Percentiles rank a stretch among this genome's conserved stretches.
These are phyloP conservation scores for Pollimyrus isidori DNA, from an alignment of 2,113 vertebrate species.

Conservation along the genomic window DNA sequence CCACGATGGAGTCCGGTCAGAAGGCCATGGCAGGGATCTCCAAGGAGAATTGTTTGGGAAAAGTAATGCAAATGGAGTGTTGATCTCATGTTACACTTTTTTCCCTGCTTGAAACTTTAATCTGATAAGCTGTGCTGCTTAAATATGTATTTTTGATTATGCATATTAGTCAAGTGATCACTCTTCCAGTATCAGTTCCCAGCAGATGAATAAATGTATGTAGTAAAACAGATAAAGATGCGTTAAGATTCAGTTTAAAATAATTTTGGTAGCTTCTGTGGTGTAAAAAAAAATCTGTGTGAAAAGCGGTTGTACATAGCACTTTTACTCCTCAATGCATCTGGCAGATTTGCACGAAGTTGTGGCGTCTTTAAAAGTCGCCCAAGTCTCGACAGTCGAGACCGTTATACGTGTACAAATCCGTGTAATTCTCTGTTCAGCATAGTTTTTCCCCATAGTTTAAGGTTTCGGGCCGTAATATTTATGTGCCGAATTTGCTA, in stretches of 20 bases:
- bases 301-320: neutral
- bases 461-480: neutral
- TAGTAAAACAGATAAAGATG: neutral
- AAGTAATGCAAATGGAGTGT: neutral
- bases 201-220: constrained; percentile 6
- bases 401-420: neutral
- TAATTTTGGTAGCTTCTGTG: neutral
- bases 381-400: neutral
- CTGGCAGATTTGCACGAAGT: neutral
- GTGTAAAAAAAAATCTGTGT: neutral
- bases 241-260: neutral
- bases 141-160: constrained; percentile 10
- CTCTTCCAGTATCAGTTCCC: neutral
- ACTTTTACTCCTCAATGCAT: neutral
- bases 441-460: neutral
- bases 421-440: neutral
- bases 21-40: neutral
- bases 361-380: neutral
- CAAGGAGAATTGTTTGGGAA: neutral
- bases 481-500: neutral
- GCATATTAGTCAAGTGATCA: neutral
- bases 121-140: neutral
- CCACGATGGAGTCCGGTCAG: neutral
- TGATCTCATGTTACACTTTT: neutral
- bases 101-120: neutral